Percentiles rank a stretch among this genome's conserved stretches.
phyloP scores from a whole-genome alignment of 2,888 invertebrate genomes.

The Lycocerus yunnanus region DNA sequence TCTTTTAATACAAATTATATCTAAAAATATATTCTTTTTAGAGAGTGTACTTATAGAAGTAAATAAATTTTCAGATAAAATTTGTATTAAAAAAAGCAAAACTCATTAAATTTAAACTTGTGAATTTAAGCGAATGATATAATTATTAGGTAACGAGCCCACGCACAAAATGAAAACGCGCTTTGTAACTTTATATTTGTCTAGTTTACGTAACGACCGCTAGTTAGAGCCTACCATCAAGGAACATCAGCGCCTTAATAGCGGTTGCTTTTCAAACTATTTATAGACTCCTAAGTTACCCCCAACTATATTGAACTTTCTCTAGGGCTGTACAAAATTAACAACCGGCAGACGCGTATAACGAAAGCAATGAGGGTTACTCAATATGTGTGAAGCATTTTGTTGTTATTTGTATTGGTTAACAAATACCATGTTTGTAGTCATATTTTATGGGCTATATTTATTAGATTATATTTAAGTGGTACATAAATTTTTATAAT shows the following conservation, averaged over 20 bases:
- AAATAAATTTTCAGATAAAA: neutral
- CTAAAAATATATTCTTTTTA: too few relatives aligned
- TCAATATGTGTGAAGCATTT: too few relatives aligned
- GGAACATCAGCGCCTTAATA: neutral
- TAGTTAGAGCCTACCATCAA: neutral
- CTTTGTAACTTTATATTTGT: neutral
- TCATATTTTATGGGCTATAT: too few relatives aligned
- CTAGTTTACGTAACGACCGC: neutral
- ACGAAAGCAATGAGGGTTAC: neutral
- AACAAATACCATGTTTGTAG: too few relatives aligned
- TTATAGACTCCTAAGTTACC: neutral
- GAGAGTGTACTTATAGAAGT: too few relatives aligned
- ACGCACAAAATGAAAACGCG: neutral
- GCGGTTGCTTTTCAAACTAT: neutral
- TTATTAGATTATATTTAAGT: too few relatives aligned
- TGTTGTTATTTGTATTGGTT: too few relatives aligned
- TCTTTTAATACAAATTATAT: too few relatives aligned
- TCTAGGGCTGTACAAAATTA: constrained; percentile 9
- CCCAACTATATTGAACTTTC: neutral
- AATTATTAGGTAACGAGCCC: neutral
- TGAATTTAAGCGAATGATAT: neutral
- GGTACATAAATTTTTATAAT: too few relatives aligned
- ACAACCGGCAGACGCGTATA: neutral
- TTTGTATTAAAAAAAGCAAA: neutral
- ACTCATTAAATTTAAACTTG: neutral